Conservation (phyloP, 2,797 vertebrate species). For the Podarcis lilfordi region DNA sequence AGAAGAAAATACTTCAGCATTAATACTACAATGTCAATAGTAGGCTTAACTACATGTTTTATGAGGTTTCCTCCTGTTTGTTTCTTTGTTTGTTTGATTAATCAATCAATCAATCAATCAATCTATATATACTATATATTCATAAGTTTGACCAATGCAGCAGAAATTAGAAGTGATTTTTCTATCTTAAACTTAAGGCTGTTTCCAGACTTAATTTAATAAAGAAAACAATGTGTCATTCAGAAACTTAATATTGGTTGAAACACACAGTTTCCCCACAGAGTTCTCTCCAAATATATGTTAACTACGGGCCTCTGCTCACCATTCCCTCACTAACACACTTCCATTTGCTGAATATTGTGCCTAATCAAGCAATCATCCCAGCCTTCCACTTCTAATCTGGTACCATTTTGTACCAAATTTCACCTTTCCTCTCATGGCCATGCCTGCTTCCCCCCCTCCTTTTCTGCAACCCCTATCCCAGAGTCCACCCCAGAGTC, state of each 20-base stretch:
- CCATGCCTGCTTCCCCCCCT: no score
- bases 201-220: background rate
- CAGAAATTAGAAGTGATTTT: background rate
- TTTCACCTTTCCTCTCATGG: no score
- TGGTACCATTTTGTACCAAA: no score
- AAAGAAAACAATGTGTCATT: background rate
- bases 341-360: no score
- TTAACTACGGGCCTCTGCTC: no score
- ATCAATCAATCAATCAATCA: background rate
- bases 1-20: background rate
- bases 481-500: no score
- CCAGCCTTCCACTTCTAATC: no score
- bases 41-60: background rate
- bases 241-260: background rate
- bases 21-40: fast-evolving
- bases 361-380: no score
- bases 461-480: no score
- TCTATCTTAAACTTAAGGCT: background rate
- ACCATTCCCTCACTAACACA: no score
- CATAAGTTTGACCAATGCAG: background rate
- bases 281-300: background rate
- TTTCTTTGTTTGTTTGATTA: background rate
- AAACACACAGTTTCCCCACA: background rate
- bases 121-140: no score
- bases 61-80: background rate